These are phyloP conservation scores for Theodoxus fluviatilis DNA, from an alignment of 2,888 invertebrate genomes.

Conservation along the genomic window DNA sequence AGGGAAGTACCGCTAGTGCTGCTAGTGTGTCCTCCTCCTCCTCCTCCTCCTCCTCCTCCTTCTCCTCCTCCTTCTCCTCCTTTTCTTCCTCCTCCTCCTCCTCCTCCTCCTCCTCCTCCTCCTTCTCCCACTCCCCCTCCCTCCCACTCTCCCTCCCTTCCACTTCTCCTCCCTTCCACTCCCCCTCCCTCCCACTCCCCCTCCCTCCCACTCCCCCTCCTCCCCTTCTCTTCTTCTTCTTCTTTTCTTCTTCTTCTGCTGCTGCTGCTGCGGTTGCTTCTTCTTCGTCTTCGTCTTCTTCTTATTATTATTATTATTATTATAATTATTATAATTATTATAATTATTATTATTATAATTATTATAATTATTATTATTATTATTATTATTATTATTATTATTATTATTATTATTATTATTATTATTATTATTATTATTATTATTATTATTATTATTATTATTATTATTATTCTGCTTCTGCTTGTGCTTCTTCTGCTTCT, in stretches of 20 bases:
- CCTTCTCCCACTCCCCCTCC: not conserved
- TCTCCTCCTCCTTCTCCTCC: not conserved
- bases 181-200: not conserved
- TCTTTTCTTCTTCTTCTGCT: not conserved
- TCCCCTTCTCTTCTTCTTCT: not conserved
- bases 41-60: not conserved
- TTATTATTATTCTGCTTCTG: too few species aligned
- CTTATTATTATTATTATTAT: not conserved
- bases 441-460: too few species aligned
- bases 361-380: not conserved
- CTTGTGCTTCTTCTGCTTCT: too few species aligned
- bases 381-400: too few species aligned
- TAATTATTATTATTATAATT: conserved; percentile 12
- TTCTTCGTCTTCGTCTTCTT: not conserved
- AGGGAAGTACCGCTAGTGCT: too few species aligned
- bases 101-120: not conserved
- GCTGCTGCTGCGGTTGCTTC: not conserved
- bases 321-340: conserved; percentile 1
- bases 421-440: too few species aligned
- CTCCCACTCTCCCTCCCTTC: not conserved
- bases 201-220: not conserved
- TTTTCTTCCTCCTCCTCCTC: not conserved
- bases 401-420: too few species aligned
- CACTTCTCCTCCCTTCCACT: not conserved
- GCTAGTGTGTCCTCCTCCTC: not conserved